A percentile compares a stretch with the other conserved stretches of the same genome.
These are phyloP conservation scores for Notiomystis cincta DNA, from an alignment of 2,113 vertebrate genomes.

Conservation along the genomic window DNA sequence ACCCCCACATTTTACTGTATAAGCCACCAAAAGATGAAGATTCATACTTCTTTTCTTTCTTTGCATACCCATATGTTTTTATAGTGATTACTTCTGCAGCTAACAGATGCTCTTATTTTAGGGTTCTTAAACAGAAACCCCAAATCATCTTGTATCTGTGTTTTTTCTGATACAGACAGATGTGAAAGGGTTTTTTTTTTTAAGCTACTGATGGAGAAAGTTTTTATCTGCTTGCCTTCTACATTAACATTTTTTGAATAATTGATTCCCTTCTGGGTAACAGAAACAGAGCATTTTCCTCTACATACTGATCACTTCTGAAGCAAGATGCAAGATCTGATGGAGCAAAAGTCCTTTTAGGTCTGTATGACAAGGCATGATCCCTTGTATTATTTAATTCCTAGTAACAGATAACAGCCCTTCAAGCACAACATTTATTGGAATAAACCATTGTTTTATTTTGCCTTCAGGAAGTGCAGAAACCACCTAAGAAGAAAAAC, in stretches of 20 bases:
- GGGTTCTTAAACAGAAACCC: neutral
- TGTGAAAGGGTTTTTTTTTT: neutral
- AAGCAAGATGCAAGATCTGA: neutral
- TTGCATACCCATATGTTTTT: neutral
- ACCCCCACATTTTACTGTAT: neutral
- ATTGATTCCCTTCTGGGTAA: neutral
- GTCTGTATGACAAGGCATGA: neutral
- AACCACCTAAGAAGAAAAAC: conserved; percentile 15
- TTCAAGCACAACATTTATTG: neutral
- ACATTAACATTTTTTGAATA: neutral
- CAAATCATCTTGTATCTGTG: neutral
- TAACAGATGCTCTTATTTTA: neutral
- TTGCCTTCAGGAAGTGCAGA: neutral
- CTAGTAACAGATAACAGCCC: neutral
- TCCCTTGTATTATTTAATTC: neutral
- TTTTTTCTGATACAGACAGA: neutral
- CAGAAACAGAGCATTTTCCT: conserved; percentile 3
- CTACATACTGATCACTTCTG: neutral
- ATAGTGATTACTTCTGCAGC: neutral
- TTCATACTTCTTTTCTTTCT: neutral
- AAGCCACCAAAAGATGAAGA: neutral
- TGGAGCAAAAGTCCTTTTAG: neutral
- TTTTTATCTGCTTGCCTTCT: neutral
- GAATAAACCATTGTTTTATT: neutral
- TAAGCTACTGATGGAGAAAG: neutral